Evolutionary conservation across 2,888 invertebrate species (phyloP).

Genomic region (Dorcus parallelipipedus): DNA sequence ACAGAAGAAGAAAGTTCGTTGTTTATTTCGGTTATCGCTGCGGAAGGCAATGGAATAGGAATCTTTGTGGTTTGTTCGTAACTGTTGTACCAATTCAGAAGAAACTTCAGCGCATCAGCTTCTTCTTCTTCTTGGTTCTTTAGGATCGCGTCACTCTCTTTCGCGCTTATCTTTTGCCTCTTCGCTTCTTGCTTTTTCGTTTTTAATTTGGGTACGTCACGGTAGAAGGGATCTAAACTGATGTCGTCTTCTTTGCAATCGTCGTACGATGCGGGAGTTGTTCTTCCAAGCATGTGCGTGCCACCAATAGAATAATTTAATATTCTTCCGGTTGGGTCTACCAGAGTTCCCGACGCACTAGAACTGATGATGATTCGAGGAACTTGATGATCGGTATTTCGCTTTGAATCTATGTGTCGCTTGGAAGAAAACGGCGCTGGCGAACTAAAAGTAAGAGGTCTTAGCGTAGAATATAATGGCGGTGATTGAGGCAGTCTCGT

Average conservation of each 20-base stretch:
- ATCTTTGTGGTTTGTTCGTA: slow-evolving; percentile 32
- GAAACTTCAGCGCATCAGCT: slow-evolving; percentile 41
- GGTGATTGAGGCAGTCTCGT: slow-evolving; percentile 40
- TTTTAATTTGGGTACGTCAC: slow-evolving; percentile 72
- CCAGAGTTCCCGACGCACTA: slow-evolving; percentile 61
- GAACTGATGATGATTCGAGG: slow-evolving; percentile 70
- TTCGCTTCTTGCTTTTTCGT: slow-evolving; percentile 10
- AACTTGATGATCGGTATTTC: slow-evolving; percentile 42
- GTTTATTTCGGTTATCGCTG: slow-evolving; percentile 41
- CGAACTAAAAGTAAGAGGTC: slow-evolving; percentile 45
- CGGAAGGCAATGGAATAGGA: slow-evolving; percentile 33
- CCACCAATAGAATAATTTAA: slow-evolving; percentile 63
- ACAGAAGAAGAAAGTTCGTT: slow-evolving; percentile 26
- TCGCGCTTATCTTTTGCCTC: slow-evolving; percentile 12
- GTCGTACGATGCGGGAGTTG: slow-evolving; percentile 62
- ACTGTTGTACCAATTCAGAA: slow-evolving; percentile 43
- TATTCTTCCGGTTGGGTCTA: slow-evolving; percentile 67
- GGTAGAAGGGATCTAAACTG: slow-evolving; percentile 72
- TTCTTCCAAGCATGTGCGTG: slow-evolving; percentile 51
- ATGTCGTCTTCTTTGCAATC: slow-evolving; percentile 74
- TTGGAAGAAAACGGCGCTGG: slow-evolving; percentile 45
- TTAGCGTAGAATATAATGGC: slow-evolving; percentile 32
- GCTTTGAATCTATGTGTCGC: slow-evolving; percentile 42
- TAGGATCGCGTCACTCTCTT: slow-evolving; percentile 31
- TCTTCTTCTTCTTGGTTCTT: slow-evolving; percentile 42